Conservation (phyloP, 2,888 invertebrate species). For the Metalampra italica region DNA sequence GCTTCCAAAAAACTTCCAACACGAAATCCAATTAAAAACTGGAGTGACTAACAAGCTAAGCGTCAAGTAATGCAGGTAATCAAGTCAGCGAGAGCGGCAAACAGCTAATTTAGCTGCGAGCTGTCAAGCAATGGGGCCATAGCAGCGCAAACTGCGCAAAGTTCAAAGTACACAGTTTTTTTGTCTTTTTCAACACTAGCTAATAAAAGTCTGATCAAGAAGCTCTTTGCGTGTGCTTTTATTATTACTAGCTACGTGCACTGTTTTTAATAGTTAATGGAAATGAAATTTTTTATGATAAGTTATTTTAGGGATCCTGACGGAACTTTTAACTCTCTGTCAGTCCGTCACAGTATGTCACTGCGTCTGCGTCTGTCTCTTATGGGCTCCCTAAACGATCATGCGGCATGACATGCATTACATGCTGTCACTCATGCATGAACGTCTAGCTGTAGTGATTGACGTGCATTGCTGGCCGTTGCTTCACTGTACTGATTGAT, state of each 20-base stretch:
- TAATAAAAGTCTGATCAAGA: slow-evolving; percentile 16
- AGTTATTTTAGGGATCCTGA: no score
- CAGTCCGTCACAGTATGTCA: no score
- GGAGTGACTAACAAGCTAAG: slow-evolving; percentile 20
- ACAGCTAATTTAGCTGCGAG: slow-evolving; percentile 21
- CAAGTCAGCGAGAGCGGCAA: slow-evolving; percentile 30
- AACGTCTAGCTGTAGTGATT: no score
- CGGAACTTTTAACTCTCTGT: no score
- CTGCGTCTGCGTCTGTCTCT: no score
- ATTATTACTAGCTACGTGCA: neutral
- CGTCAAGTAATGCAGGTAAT: slow-evolving; percentile 32
- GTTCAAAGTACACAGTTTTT: slow-evolving; percentile 6
- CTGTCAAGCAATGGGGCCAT: slow-evolving; percentile 16
- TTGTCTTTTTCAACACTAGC: slow-evolving; percentile 18
- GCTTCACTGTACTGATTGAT: no score
- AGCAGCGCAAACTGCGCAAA: slow-evolving; percentile 11
- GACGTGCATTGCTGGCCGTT: no score
- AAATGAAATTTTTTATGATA: no score
- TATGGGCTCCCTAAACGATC: no score
- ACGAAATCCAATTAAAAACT: slow-evolving; percentile 10
- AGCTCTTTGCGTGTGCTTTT: neutral
- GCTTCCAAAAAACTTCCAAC: neutral
- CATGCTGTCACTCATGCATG: no score
- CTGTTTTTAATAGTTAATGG: no score
- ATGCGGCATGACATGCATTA: no score